Evolutionary conservation across 2,888 invertebrate species (phyloP).

Genomic region (Machimus rusticus): DNA sequence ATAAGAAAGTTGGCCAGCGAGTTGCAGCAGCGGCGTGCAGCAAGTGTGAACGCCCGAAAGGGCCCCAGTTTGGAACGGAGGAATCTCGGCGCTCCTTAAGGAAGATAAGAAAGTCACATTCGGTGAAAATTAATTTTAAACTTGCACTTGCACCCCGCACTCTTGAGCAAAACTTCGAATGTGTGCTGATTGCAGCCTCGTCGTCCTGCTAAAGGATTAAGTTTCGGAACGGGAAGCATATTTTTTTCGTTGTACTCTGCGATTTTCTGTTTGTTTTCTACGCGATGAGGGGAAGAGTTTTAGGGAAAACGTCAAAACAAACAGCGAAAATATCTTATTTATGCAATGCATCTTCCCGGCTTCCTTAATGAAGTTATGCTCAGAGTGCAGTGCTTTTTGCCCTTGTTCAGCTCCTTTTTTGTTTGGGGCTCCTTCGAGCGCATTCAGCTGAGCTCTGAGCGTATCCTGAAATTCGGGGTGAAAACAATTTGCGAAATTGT

Average conservation of each 20-base stretch:
- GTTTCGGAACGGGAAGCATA: not conserved
- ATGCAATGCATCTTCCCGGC: conserved; percentile 16
- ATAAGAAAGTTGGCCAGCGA: not conserved
- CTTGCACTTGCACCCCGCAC: not conserved
- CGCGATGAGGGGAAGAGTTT: not conserved
- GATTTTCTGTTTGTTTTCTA: not conserved
- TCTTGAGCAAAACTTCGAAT: conserved; percentile 5
- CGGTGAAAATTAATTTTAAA: conserved; percentile 26
- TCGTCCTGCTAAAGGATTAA: not conserved
- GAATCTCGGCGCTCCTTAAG: not conserved
- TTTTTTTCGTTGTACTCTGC: not conserved
- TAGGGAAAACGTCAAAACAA: conserved; percentile 10
- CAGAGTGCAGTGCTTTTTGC: not conserved
- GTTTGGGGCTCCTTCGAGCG: not conserved
- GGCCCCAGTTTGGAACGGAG: not conserved
- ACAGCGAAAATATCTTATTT: conserved; percentile 25
- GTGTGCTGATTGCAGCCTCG: conserved; percentile 15
- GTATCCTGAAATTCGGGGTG: not conserved
- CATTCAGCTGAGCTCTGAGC: not conserved
- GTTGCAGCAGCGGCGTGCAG: not conserved
- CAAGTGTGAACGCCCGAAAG: conserved; percentile 3
- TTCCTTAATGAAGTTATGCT: conserved; percentile 7
- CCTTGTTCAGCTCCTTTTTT: not conserved
- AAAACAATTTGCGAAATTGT: not conserved
- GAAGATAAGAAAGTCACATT: conserved; percentile 24